Evolutionary conservation across 2,797 vertebrate genomes (phyloP).

Genomic region (Falco novaeseelandiae): DNA sequence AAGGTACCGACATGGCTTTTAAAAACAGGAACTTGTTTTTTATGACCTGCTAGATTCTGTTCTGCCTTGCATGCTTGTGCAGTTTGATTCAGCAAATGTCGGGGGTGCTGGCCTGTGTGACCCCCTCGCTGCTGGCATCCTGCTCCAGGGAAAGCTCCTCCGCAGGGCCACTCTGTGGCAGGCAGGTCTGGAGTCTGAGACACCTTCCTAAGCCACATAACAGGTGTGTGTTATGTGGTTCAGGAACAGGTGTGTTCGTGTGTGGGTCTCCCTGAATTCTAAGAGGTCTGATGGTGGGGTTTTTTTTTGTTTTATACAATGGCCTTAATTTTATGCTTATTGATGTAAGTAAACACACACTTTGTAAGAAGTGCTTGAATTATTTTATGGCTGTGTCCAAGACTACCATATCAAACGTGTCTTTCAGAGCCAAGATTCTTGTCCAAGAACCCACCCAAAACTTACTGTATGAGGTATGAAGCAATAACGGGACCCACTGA

Average conservation of each 20-base stretch:
- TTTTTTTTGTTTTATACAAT: not conserved
- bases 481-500: constrained; percentile 55
- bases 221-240: too few relatives aligned
- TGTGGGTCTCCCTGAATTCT: not conserved
- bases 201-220: not conserved
- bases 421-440: constrained; percentile 5
- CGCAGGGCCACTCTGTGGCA: not conserved
- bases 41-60: not conserved
- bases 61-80: not conserved
- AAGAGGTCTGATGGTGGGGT: not conserved
- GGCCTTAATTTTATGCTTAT: constrained; percentile 2
- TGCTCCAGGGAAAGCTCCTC: not conserved
- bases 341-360: not conserved
- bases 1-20: not conserved
- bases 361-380: not conserved
- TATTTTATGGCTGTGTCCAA: constrained; percentile 17
- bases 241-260: too few relatives aligned
- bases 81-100: not conserved
- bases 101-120: not conserved
- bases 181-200: not conserved
- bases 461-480: constrained; percentile 43
- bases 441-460: constrained; percentile 45
- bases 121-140: not conserved
- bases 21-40: not conserved
- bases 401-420: not conserved